These are phyloP conservation scores for Pogonognathellus flavescens DNA, from an alignment of 1,140 invertebrate genomes.

Conservation along the genomic window DNA sequence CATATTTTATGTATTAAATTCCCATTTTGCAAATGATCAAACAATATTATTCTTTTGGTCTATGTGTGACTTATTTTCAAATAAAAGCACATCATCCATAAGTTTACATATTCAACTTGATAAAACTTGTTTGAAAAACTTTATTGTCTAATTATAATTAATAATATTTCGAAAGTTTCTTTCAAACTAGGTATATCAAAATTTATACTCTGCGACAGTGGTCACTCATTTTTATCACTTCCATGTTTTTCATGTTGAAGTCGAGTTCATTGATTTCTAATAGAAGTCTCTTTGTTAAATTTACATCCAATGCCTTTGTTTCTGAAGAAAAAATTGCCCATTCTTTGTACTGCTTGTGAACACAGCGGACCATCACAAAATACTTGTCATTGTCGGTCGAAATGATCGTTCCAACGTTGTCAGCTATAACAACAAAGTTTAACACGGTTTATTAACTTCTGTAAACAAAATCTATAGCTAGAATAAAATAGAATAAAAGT, in stretches of 20 bases:
- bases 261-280: background rate
- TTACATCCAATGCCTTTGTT: background rate
- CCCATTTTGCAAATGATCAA: too few relatives aligned
- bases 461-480: too few relatives aligned
- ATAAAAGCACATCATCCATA: too few relatives aligned
- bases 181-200: background rate
- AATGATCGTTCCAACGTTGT: background rate
- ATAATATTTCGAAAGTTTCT: too few relatives aligned
- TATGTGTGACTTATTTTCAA: too few relatives aligned
- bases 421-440: background rate
- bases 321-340: background rate
- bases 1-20: too few relatives aligned
- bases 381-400: background rate
- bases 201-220: background rate
- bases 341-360: background rate
- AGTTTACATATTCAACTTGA: too few relatives aligned
- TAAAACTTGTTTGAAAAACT: too few relatives aligned
- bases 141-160: too few relatives aligned
- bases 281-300: background rate
- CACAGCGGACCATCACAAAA: background rate
- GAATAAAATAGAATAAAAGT: too few relatives aligned
- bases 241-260: background rate
- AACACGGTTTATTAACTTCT: too few relatives aligned
- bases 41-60: too few relatives aligned
- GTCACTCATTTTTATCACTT: background rate